Base-by-base conservation (phyloP, 1,140 invertebrate species). In the Apis laboriosa region DNA sequence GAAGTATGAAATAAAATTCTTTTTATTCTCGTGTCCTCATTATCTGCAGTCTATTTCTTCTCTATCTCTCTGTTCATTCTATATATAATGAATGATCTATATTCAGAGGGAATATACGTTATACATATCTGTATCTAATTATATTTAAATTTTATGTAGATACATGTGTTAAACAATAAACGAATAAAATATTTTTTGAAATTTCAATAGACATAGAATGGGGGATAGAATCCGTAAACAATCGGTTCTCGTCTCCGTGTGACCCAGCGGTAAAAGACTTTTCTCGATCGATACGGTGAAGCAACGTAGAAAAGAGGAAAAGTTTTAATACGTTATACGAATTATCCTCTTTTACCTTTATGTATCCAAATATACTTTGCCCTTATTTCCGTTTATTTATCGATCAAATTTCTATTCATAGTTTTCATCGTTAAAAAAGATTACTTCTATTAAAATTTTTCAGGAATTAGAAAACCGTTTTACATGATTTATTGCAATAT, bases 291-390 rank as follows among this genome's bases (percentile, higher is more conserved):
- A 84, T 84, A 86, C 49, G 4, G 7, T 64, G 56, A 64, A 81
- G 71, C 63, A 64, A 77, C 70, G 24, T 74, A 55, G 72, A 81
- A 67, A 28, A 61, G 61, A 77, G 73, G 56, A 63, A 84, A 86
- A 84, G 49, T 84, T 84, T 84, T 80, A 75, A 84, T 70, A 63
- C 63, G 74, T 77, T 63, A 53, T 61, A 68, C 24, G 28, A 43
- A 60, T 53, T 28, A n/a, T 53, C 7, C 19, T 67, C 21, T 64
- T 84, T 73, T 28, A 58, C 17, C 9, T 58, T 53, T 21, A 1
- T 17, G 28, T 51, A 9, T 43, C 51, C 3, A 7, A 17, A 80
- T 51, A 80, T 56, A 12, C 24, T 61, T 28, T 3, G 2, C n/a
- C 53, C 43, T 17, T 28, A 28, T 34, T 21, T 7, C n/a, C n/a